Percentiles rank a stretch among this genome's conserved stretches.
phyloP scores from a whole-genome alignment of 2,113 vertebrate species.

The Anarrhichthys ocellatus region DNA sequence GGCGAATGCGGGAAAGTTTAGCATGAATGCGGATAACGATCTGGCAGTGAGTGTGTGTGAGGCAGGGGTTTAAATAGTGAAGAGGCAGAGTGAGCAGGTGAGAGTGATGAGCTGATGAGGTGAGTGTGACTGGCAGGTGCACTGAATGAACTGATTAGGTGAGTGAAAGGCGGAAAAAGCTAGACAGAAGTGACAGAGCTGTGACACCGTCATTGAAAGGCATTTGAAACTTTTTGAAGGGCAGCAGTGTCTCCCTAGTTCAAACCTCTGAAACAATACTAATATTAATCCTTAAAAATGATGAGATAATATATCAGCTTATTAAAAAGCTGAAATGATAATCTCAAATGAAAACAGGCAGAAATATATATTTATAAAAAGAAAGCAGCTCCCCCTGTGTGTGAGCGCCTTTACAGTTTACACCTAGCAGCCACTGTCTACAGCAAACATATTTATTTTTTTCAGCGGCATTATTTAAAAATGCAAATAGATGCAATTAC shows the following conservation, averaged over 20 bases:
- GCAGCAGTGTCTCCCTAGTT: conserved; percentile 9
- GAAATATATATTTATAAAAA: conserved; percentile 1
- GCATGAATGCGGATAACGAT: too few species aligned
- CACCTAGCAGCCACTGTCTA: conserved; percentile 60
- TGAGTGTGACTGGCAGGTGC: too few species aligned
- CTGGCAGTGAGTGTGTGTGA: too few species aligned
- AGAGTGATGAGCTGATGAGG: too few species aligned
- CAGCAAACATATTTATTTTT: conserved; percentile 67
- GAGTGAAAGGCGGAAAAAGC: too few species aligned
- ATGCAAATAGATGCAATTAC: conserved; percentile 84
- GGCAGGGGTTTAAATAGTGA: too few species aligned
- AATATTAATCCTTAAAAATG: conserved; percentile 48
- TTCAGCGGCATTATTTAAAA: conserved; percentile 77
- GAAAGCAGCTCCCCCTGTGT: conserved; percentile 2
- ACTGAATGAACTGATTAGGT: too few species aligned
- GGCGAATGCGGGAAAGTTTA: too few species aligned
- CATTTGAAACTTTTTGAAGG: conserved; percentile 60
- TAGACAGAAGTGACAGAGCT: too few species aligned
- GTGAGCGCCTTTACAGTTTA: conserved; percentile 57
- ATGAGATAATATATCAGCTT: conserved; percentile 53
- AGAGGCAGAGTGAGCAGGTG: too few species aligned
- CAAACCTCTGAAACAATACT: conserved; percentile 20
- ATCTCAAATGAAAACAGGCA: conserved; percentile 54
- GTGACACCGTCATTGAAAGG: conserved; percentile 18
- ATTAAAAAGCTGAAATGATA: conserved; percentile 61